phyloP scores from a whole-genome alignment of 2,797 vertebrate species.

The Thalassophryne amazonica region DNA sequence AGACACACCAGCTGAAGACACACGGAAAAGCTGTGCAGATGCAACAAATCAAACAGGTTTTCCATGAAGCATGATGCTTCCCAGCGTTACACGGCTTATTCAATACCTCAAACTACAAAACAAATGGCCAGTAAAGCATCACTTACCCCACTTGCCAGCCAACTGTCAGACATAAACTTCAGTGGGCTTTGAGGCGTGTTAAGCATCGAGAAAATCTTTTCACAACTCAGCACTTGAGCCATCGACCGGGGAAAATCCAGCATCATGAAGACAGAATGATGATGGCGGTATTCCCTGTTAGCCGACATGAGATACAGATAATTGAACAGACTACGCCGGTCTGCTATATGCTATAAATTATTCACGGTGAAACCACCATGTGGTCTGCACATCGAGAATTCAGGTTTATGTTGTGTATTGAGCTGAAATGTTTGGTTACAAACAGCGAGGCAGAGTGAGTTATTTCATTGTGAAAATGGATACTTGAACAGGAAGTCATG shows the following conservation, averaged over 20 bases:
- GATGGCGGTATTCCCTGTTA: constrained; percentile 6
- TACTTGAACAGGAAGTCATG: too few relatives aligned
- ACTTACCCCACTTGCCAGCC: constrained; percentile 31
- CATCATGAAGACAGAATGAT: constrained; percentile 34
- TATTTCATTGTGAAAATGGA: too few relatives aligned
- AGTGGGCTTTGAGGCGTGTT: constrained; percentile 30
- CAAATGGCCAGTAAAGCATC: constrained; percentile 43
- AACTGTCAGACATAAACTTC: constrained; percentile 38
- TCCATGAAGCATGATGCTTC: constrained; percentile 36
- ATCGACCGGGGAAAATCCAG: constrained; percentile 20
- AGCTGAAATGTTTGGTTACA: too few relatives aligned
- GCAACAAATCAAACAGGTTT: constrained; percentile 50
- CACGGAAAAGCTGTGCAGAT: constrained; percentile 19
- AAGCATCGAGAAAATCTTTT: constrained; percentile 31
- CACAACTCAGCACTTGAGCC: constrained; percentile 32
- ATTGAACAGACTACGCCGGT: background rate
- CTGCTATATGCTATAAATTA: too few relatives aligned
- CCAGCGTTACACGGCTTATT: constrained; percentile 31
- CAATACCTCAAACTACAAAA: constrained; percentile 41
- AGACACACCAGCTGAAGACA: constrained; percentile 10
- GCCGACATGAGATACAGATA: constrained; percentile 2
- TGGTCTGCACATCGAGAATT: too few relatives aligned
- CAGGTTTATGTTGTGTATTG: too few relatives aligned
- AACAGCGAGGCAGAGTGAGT: too few relatives aligned
- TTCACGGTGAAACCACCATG: too few relatives aligned